Conservation (phyloP, 2,888 invertebrate genomes). For the Lasiommata megera region DNA sequence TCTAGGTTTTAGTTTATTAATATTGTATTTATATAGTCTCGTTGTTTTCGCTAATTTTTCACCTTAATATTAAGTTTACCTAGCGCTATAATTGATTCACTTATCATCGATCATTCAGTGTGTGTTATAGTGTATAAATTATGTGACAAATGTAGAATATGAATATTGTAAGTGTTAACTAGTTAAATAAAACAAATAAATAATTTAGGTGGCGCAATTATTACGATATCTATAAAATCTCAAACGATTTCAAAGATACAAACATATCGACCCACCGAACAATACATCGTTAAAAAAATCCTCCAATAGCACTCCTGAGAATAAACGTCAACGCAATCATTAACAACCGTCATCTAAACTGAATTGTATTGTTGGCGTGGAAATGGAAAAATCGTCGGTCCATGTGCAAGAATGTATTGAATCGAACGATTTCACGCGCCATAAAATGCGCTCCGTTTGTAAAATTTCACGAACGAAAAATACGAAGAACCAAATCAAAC, state of each 20-base stretch:
- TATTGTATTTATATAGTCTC: no score
- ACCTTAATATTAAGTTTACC: no score
- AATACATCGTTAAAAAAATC: slow-evolving; percentile 37
- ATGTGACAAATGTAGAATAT: no score
- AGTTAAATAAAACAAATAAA: no score
- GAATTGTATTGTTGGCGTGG: slow-evolving; percentile 68
- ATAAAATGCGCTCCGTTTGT: slow-evolving; percentile 68
- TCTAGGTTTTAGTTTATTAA: no score
- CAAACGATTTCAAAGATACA: slow-evolving; percentile 7
- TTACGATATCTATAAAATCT: no score
- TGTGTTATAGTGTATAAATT: no score
- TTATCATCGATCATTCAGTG: no score
- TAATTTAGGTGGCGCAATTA: no score
- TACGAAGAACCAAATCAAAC: slow-evolving; percentile 58
- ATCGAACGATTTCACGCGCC: slow-evolving; percentile 76
- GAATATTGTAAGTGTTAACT: no score
- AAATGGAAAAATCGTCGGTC: slow-evolving; percentile 72
- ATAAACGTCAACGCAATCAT: slow-evolving; percentile 55
- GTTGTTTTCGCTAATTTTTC: no score
- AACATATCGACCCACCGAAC: slow-evolving; percentile 15
- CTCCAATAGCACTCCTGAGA: slow-evolving; percentile 49
- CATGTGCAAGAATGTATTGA: slow-evolving; percentile 58
- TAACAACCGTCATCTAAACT: slow-evolving; percentile 58
- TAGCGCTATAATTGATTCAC: no score
- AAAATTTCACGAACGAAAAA: slow-evolving; percentile 46